These are phyloP conservation scores for Numenius arquata DNA, from an alignment of 2,113 vertebrate genomes.

Conservation along the genomic window DNA sequence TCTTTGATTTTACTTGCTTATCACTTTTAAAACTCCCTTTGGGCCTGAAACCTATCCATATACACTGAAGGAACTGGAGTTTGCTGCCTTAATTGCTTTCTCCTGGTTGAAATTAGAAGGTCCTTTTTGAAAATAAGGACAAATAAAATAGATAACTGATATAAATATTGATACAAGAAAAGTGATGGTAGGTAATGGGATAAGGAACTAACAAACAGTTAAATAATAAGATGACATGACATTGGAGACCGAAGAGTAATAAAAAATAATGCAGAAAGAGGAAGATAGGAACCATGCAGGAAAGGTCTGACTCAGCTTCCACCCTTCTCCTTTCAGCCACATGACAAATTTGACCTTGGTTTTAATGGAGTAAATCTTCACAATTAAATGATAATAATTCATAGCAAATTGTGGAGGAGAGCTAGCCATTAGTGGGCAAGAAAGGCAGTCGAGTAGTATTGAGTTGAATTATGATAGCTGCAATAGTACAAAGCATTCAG, in stretches of 20 bases:
- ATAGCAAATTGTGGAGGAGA: conserved; percentile 6
- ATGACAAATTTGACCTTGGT: conserved; percentile 1
- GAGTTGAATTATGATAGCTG: not conserved
- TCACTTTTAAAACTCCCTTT: not conserved
- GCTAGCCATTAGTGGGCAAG: conserved; percentile 12
- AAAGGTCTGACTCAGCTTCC: not conserved
- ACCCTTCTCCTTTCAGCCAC: not conserved
- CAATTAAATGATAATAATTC: conserved; percentile 29
- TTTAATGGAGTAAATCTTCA: conserved; percentile 38
- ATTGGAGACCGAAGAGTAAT: not conserved
- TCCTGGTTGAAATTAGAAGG: not conserved
- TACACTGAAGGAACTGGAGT: not conserved
- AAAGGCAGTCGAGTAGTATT: not conserved
- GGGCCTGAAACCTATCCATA: not conserved
- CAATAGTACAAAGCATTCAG: not conserved
- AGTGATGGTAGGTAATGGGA: not conserved
- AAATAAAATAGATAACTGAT: not conserved
- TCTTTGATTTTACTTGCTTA: not conserved
- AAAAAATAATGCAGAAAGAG: not conserved
- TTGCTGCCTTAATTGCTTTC: not conserved
- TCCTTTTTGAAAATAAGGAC: not conserved
- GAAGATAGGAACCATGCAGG: not conserved
- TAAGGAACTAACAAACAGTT: not conserved
- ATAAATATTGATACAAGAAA: not conserved
- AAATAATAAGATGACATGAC: not conserved